Base-by-base conservation (phyloP, 1,140 invertebrate genomes). In the Lineus longissimus region DNA sequence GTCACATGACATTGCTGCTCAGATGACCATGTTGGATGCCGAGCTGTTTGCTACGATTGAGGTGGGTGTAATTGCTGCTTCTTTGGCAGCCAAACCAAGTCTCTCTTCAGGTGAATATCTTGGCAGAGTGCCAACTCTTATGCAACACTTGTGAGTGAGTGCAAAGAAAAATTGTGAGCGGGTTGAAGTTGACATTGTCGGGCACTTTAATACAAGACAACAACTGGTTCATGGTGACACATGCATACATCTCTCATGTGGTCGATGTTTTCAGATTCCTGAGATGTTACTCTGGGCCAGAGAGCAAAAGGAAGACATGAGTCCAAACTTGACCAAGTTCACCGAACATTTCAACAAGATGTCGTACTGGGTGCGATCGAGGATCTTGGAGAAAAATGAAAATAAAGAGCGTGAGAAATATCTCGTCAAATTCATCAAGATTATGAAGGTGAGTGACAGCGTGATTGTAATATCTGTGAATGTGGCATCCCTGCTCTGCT, bases 331-430 rank as follows among this genome's bases (percentile, higher is more conserved):
- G 36, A 97, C 93, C 17, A 86, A 90, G 66, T 99, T 99, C 77
- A 99, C 97, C 0, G 94, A 98, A 80, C 96, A 99, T 84, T 99
- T 99, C 79, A 99, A 99, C 80, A 98, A 98, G 83, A 97, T 99
- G 91, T 98, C 95, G 27, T 99, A 94, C 73, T 99, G 96, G 97
- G 82, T 91, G 22, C 84, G 93, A 55, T 90, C 90, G 22, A 83
- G 86, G 70, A 91, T 93, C 62, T 79, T 95, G 43, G 87, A 89
- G 68, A 88, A 90, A 65, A 86, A 90, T 66, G 92, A 95, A 67
- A 90, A 92, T 11, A 93, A 93, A 75, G 94, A 97, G 68, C 86
- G 96, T n/a, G 96, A 99, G 82, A 92, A 91, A 78, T 95, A 94
- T 78, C 91, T 97, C 41, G 88, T 91, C 63, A 98, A 98, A 78